Percentiles rank a stretch among this genome's conserved stretches.
Evolutionary conservation across 2,113 vertebrate species (phyloP).

Genomic region (Seriola rivoliana): DNA sequence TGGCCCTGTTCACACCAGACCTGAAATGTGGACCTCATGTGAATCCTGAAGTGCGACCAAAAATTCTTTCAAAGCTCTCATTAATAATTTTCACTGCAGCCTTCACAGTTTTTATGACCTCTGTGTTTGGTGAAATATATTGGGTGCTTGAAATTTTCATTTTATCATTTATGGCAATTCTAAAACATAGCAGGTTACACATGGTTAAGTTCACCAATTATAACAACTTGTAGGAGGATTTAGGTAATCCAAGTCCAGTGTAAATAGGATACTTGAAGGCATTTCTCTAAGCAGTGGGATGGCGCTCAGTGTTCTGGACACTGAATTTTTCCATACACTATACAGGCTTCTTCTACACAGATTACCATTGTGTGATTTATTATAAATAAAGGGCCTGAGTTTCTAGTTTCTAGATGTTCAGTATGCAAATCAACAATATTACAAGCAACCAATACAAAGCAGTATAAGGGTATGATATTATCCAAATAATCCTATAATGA

Average conservation of each 20-base stretch:
- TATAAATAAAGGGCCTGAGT: slow-evolving; percentile 23
- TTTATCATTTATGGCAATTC: neutral
- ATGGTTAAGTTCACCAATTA: neutral
- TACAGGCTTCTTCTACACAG: neutral
- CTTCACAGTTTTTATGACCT: neutral
- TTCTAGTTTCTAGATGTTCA: slow-evolving; percentile 8
- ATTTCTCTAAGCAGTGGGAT: neutral
- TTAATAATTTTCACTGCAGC: slow-evolving; percentile 4
- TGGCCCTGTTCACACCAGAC: slow-evolving; percentile 9
- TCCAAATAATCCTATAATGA: neutral
- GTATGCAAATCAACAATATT: slow-evolving; percentile 2
- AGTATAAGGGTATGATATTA: neutral
- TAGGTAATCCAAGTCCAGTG: neutral
- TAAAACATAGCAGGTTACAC: neutral
- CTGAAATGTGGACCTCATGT: neutral
- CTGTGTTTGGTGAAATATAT: neutral
- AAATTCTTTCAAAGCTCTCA: neutral
- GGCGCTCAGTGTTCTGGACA: neutral
- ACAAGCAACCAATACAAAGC: neutral
- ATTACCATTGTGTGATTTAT: slow-evolving; percentile 34
- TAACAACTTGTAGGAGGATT: neutral
- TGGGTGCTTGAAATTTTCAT: neutral
- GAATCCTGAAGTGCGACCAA: slow-evolving; percentile 1
- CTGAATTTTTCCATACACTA: neutral
- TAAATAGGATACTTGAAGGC: neutral